Percentiles rank a stretch among this genome's conserved stretches.
phyloP scores from a whole-genome alignment of 2,797 vertebrate genomes.

The Lophius americanus region DNA sequence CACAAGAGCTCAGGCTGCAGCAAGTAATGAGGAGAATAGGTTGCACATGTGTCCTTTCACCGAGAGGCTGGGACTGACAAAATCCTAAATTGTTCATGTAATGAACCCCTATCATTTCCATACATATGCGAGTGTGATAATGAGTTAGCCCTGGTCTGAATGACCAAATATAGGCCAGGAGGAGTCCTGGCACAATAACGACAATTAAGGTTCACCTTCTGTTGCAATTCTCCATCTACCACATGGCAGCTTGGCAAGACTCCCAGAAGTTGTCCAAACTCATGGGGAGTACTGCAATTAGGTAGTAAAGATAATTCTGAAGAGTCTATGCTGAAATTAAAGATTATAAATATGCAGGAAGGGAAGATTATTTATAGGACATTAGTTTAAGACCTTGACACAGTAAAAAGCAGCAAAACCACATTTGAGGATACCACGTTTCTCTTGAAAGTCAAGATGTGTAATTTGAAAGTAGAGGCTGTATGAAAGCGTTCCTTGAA shows the following conservation, averaged over 20 bases:
- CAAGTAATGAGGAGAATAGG: slow-evolving; percentile 17
- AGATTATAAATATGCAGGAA: slow-evolving; percentile 41
- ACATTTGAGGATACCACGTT: background rate
- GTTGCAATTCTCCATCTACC: slow-evolving; percentile 45
- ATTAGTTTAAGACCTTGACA: slow-evolving; percentile 8
- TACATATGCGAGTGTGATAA: slow-evolving; percentile 25
- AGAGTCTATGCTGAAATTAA: slow-evolving; percentile 49
- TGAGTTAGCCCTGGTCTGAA: slow-evolving; percentile 40
- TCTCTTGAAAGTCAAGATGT: background rate
- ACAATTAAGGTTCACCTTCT: slow-evolving; percentile 74
- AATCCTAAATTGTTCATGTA: background rate
- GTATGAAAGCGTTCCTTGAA: background rate
- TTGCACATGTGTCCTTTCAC: slow-evolving; percentile 7
- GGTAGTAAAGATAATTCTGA: slow-evolving; percentile 40
- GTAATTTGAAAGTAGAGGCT: background rate
- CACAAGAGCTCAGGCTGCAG: background rate
- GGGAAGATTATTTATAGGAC: slow-evolving; percentile 11
- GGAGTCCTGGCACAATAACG: slow-evolving; percentile 56
- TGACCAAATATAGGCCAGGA: slow-evolving; percentile 55
- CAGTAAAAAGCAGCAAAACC: background rate
- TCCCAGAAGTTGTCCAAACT: slow-evolving; percentile 46
- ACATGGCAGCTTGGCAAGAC: slow-evolving; percentile 60
- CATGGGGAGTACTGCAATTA: slow-evolving; percentile 51
- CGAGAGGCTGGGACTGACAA: slow-evolving; percentile 6
- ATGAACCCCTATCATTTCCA: slow-evolving; percentile 11